phyloP scores from a whole-genome alignment of 2,113 vertebrate genomes.

The Otis tarda region DNA sequence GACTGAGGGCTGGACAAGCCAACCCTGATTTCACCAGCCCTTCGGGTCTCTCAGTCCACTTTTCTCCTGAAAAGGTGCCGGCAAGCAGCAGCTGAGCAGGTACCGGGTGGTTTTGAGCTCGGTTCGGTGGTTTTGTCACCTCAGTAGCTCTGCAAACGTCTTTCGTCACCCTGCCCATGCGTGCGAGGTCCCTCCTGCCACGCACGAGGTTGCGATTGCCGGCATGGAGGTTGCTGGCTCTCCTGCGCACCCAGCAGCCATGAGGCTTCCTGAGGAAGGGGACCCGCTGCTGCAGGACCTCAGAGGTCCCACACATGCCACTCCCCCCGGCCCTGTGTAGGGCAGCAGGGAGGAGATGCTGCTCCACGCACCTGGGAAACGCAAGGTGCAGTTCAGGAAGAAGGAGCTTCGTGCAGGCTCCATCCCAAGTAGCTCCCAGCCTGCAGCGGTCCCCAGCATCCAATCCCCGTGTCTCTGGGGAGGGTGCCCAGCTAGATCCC shows the following conservation, averaged over 20 bases:
- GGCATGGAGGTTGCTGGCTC: fast-evolving
- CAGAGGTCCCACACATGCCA: fast-evolving
- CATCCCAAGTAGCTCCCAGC: not conserved
- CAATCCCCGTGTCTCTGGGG: not conserved
- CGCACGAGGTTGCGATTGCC: not conserved
- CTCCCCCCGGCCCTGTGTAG: no score
- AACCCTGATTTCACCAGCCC: not conserved
- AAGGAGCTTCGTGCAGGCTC: not conserved
- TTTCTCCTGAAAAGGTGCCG: not conserved
- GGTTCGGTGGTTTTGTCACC: not conserved
- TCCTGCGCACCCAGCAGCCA: fast-evolving
- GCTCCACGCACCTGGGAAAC: fast-evolving
- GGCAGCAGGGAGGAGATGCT: not conserved
- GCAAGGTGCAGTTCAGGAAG: not conserved
- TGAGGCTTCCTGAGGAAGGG: not conserved
- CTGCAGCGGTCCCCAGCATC: not conserved
- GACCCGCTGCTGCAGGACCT: not conserved
- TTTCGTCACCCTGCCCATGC: not conserved
- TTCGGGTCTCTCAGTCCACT: not conserved
- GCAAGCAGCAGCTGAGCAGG: not conserved
- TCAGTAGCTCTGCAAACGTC: not conserved
- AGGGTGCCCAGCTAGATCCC: not conserved
- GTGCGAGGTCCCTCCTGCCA: not conserved
- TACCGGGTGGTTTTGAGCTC: not conserved
- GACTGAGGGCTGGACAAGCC: not conserved